Percentiles rank a stretch among this genome's conserved stretches.
These are phyloP conservation scores for Patiria miniata DNA, from an alignment of 35 echinoderm and acorn worm genomes.

Conservation along the genomic window DNA sequence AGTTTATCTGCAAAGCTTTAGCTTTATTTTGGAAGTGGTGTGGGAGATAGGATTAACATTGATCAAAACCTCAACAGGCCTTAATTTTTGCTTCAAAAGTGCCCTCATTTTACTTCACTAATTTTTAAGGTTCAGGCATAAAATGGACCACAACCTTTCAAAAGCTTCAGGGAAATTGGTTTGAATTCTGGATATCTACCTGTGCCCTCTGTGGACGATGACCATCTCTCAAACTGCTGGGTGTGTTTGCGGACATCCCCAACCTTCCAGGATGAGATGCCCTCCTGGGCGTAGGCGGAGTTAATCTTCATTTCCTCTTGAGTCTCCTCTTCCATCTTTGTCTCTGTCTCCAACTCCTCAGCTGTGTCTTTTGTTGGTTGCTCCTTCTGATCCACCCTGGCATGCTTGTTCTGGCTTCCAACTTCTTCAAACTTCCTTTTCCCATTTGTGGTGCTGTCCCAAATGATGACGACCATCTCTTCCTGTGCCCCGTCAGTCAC, in stretches of 20 bases:
- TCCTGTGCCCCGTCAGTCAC: neutral
- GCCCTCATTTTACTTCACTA: too few relatives aligned
- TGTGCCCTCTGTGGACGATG: conserved; percentile 1
- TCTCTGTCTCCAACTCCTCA: neutral
- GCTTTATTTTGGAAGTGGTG: too few relatives aligned
- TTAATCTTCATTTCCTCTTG: neutral
- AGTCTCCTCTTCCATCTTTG: conserved; percentile 10
- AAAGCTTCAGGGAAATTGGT: neutral
- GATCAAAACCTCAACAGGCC: too few relatives aligned
- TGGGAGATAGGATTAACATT: too few relatives aligned
- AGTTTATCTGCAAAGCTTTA: too few relatives aligned
- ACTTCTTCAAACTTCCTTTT: neutral
- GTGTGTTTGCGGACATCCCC: conserved; percentile 78
- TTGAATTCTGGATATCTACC: neutral
- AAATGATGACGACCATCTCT: neutral
- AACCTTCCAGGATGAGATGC: conserved; percentile 64
- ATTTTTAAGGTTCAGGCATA: too few relatives aligned
- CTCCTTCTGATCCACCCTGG: neutral
- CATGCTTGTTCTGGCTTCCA: neutral
- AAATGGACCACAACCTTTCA: too few relatives aligned
- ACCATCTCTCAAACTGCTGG: conserved; percentile 61
- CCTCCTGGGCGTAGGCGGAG: conserved; percentile 54
- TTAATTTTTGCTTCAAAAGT: too few relatives aligned
- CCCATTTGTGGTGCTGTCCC: neutral
- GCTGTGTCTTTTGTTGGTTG: neutral